These are phyloP conservation scores for Samia ricini DNA, from an alignment of 1,140 invertebrate genomes.

Conservation along the genomic window DNA sequence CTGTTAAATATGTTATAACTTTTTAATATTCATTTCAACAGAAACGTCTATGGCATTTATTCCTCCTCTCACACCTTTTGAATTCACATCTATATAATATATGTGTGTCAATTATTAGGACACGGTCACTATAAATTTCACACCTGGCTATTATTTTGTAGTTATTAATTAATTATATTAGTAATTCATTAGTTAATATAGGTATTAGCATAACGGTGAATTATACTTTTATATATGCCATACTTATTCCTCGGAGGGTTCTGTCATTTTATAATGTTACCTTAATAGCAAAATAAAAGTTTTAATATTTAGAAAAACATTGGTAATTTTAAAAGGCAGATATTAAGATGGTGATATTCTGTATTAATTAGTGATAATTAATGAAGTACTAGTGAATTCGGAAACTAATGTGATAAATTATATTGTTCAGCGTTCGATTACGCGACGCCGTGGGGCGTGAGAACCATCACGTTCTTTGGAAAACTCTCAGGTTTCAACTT, in stretches of 20 bases:
- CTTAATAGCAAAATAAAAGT: too few species aligned
- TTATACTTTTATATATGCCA: too few species aligned
- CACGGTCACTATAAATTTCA: slow-evolving; percentile 6
- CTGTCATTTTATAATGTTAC: too few species aligned
- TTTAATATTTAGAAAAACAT: too few species aligned
- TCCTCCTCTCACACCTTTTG: slow-evolving; percentile 2
- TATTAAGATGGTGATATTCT: too few species aligned
- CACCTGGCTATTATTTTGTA: neutral
- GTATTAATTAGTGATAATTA: slow-evolving; percentile 10
- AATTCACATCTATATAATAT: neutral
- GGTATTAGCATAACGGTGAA: too few species aligned
- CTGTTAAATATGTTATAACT: too few species aligned
- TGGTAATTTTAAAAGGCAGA: too few species aligned
- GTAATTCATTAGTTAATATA: too few species aligned
- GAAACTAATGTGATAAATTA: slow-evolving; percentile 45
- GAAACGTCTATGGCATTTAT: neutral
- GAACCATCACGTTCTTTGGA: slow-evolving; percentile 30
- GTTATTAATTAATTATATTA: too few species aligned
- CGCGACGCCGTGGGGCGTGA: slow-evolving; percentile 30
- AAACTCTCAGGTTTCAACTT: slow-evolving; percentile 30
- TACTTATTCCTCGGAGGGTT: too few species aligned
- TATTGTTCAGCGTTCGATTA: slow-evolving; percentile 30
- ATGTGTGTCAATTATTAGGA: slow-evolving; percentile 8
- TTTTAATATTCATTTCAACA: neutral
- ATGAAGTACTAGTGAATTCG: slow-evolving; percentile 34